These are phyloP conservation scores for Merops nubicus DNA, from an alignment of 2,113 vertebrate genomes.

Conservation along the genomic window DNA sequence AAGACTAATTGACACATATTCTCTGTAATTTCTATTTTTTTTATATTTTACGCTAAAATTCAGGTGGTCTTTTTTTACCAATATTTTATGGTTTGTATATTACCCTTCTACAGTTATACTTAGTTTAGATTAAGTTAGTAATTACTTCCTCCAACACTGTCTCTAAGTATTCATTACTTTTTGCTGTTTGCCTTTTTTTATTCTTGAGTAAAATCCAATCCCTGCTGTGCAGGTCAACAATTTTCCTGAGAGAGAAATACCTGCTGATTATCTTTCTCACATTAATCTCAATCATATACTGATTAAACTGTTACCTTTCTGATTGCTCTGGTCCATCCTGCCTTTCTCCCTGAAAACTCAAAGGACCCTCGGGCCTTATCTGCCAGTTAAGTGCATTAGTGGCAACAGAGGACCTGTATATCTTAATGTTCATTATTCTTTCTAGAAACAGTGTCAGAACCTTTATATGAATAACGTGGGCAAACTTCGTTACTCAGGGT, in stretches of 20 bases:
- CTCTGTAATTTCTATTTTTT: not conserved
- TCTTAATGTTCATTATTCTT: slow-evolving; percentile 19
- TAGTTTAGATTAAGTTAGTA: not conserved
- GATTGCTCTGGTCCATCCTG: not conserved
- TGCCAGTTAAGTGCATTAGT: not conserved
- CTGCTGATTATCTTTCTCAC: slow-evolving; percentile 39
- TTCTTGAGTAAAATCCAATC: slow-evolving; percentile 47
- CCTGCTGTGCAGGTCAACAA: not conserved
- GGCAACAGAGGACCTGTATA: not conserved
- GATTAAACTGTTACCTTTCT: slow-evolving; percentile 14
- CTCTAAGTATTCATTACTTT: slow-evolving; percentile 7
- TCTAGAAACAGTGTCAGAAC: not conserved
- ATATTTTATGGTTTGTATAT: not conserved
- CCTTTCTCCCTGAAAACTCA: slow-evolving; percentile 25
- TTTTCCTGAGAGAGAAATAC: slow-evolving; percentile 10
- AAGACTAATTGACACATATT: not conserved
- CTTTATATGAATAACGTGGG: not conserved
- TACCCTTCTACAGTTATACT: not conserved
- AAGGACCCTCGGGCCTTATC: not conserved
- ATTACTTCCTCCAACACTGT: not conserved
- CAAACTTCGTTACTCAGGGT: not conserved
- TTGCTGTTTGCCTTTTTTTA: slow-evolving; percentile 43
- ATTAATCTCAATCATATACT: slow-evolving; percentile 55
- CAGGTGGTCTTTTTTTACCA: not conserved
- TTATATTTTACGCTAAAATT: not conserved